Evolutionary conservation across 2,888 invertebrate species (phyloP), one percentile per base, ranked within the genome.

Genomic region (Lasioglossum calceatum): DNA sequence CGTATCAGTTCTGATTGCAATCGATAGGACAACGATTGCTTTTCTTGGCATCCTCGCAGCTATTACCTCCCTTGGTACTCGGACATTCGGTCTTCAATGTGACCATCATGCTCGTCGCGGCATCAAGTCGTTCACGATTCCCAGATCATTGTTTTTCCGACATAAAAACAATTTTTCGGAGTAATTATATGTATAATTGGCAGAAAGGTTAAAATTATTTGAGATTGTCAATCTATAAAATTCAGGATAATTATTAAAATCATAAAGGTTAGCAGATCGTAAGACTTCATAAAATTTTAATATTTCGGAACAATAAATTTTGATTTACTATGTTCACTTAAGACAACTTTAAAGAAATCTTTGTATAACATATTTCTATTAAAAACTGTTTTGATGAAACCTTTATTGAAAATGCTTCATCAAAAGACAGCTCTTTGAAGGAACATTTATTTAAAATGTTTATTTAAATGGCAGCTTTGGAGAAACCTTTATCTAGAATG

Each of bases 1-100:
- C 8, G 44, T 61, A 71, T 86, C 80, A 61, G 27, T 77, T 74
- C 32, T 64, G 58, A 77, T 85, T 50, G 42, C n/a, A 4, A 32
- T 10, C 4, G 23, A 47, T 50, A 10, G 12, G 50, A 44, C 27
- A 12, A 27, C 7, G 36, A 82, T 61, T 27, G 32, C 12, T 50
- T 39, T 58, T 67, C 70, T 42, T 32, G 32, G 42, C 67, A 27
- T 32, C 8, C 19, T 16, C 8, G n/a, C 5, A 1, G 12, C 71
- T 10, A 14, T 42, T 42, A 14, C n/a, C 42, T 12, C 12, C 8
- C 5, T 64, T 19, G 7, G 5, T 19, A 19, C 64, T 32, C 3
- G 19, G 64, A 64, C 32, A 19, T 64, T 32, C 8, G 19, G 2
- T 16, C 16, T 2, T 14, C 64, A 1, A 32, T 16, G 32, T 32